phyloP scores from a whole-genome alignment of 2,888 invertebrate genomes.

The Drosophila phalerata region DNA sequence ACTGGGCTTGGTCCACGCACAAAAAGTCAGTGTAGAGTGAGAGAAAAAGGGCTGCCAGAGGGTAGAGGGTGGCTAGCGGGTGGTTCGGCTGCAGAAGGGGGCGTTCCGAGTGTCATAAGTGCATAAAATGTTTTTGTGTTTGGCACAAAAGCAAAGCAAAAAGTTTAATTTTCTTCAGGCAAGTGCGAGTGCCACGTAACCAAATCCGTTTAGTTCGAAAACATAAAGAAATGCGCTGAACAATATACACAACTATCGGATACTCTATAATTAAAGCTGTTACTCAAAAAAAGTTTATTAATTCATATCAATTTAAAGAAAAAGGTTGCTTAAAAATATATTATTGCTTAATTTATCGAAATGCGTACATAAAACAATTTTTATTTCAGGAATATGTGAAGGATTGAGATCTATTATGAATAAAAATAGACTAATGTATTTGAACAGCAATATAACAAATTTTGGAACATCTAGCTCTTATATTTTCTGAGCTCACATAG shows the following conservation, averaged over 20 bases:
- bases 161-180: constrained; percentile 81
- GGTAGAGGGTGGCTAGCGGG: constrained; percentile 37
- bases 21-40: constrained; percentile 51
- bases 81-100: constrained; percentile 15
- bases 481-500: background rate
- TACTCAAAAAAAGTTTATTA: too few relatives aligned
- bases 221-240: constrained; percentile 29
- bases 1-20: constrained; percentile 69
- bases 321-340: too few relatives aligned
- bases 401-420: background rate
- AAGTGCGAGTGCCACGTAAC: constrained; percentile 74
- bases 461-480: background rate
- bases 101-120: constrained; percentile 72
- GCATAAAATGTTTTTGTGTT: constrained; percentile 78
- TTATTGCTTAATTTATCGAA: too few relatives aligned
- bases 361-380: too few relatives aligned
- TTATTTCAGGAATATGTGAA: too few relatives aligned
- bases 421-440: too few relatives aligned
- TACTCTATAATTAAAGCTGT: constrained; percentile 21
- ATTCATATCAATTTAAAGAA: too few relatives aligned
- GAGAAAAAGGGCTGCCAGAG: constrained; percentile 50
- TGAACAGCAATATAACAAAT: background rate
- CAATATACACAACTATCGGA: background rate
- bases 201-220: constrained; percentile 83
- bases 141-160: constrained; percentile 73